Evolutionary conservation across 1,140 invertebrate species (phyloP).

Genomic region (Hylyphantes graminicola): DNA sequence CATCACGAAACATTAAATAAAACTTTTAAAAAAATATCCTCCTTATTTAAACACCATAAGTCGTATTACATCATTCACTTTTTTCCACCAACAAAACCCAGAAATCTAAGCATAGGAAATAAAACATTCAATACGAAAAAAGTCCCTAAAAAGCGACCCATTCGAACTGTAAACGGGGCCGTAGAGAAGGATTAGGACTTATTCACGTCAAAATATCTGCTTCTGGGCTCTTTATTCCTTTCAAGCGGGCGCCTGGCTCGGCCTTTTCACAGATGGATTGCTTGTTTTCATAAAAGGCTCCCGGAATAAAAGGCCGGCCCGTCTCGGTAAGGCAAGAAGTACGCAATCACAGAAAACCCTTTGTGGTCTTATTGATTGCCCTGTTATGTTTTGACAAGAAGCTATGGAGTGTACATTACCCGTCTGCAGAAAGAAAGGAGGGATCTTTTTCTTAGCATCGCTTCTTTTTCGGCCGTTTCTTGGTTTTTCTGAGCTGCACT

Average conservation of each 20-base stretch:
- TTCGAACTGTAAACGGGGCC: constrained; percentile 29
- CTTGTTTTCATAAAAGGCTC: constrained; percentile 49
- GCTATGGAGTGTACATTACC: constrained; percentile 48
- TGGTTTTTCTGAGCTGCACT: no score
- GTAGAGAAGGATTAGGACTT: constrained; percentile 23
- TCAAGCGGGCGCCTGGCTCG: background rate
- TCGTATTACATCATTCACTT: no score
- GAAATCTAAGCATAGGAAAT: no score
- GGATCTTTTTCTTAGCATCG: no score
- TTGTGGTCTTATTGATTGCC: constrained; percentile 49
- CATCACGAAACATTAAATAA: no score
- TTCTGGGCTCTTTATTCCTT: background rate
- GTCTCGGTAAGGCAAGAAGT: constrained; percentile 26
- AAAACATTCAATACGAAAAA: background rate
- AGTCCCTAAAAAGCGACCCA: background rate
- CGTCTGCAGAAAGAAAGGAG: background rate
- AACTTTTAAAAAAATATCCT: no score
- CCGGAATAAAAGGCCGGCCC: background rate
- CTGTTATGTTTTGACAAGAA: constrained; percentile 39
- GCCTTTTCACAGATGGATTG: constrained; percentile 56
- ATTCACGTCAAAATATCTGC: constrained; percentile 54
- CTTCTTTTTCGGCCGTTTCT: no score
- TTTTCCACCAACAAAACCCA: no score
- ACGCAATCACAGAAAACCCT: constrained; percentile 43
- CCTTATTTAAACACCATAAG: no score